A percentile compares a stretch with the other conserved stretches of the same genome.
phyloP scores from a whole-genome alignment of 2,888 invertebrate genomes.

The Pachymerium ferrugineum region DNA sequence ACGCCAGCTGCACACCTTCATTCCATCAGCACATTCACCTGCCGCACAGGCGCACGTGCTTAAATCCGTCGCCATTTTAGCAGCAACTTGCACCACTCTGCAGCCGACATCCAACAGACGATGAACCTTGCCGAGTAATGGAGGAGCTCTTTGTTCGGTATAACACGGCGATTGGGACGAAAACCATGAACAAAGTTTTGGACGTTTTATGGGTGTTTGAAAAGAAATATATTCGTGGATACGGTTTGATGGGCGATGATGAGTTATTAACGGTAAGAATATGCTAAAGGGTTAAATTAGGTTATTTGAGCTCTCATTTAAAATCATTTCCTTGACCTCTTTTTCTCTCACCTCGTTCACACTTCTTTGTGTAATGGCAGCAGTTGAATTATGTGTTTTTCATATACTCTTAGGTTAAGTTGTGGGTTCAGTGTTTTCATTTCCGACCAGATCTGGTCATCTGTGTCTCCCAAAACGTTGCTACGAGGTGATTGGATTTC shows the following conservation, averaged over 20 bases:
- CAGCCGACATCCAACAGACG: too few species aligned
- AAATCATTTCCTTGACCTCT: slow-evolving; percentile 11
- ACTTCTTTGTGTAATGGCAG: background rate
- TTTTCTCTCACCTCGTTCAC: slow-evolving; percentile 1
- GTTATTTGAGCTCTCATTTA: background rate
- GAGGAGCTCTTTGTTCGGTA: slow-evolving; percentile 10
- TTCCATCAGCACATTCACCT: slow-evolving; percentile 16
- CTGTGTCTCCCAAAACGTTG: background rate
- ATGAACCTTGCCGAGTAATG: background rate
- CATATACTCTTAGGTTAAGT: too few species aligned
- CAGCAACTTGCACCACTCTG: too few species aligned
- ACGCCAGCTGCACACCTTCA: slow-evolving; percentile 9
- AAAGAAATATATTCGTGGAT: slow-evolving; percentile 35
- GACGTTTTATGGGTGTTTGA: slow-evolving; percentile 35
- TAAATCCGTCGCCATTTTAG: background rate
- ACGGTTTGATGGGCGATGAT: slow-evolving; percentile 34
- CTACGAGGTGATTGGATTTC: slow-evolving; percentile 13
- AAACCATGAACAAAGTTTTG: slow-evolving; percentile 33
- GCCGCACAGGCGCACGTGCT: background rate
- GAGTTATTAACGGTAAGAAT: slow-evolving; percentile 6
- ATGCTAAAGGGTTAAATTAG: background rate
- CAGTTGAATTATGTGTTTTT: background rate
- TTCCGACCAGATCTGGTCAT: background rate
- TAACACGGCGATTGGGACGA: background rate
- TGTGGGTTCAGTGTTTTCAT: background rate